These are phyloP conservation scores for Aramus guarauna DNA, from an alignment of 2,113 vertebrate genomes.

Conservation along the genomic window DNA sequence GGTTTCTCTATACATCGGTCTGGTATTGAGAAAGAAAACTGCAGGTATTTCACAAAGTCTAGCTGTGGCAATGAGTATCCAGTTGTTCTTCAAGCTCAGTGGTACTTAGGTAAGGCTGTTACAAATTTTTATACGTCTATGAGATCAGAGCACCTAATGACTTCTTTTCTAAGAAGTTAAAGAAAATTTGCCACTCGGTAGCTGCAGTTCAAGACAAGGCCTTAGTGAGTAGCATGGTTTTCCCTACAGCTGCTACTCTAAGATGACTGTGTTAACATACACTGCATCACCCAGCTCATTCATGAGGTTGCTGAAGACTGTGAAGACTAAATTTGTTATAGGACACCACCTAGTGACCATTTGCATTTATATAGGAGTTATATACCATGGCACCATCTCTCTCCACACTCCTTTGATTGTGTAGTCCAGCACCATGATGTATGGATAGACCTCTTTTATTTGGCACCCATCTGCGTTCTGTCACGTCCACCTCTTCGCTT, in stretches of 20 bases:
- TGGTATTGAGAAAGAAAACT: background rate
- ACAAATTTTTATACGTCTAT: background rate
- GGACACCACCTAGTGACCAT: conserved; percentile 52
- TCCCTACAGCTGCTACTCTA: background rate
- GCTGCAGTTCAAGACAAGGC: background rate
- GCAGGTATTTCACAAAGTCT: background rate
- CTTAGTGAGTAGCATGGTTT: background rate
- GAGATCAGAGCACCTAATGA: background rate
- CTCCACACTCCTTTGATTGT: background rate
- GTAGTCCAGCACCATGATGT: background rate
- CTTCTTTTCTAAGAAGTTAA: background rate
- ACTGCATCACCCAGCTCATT: background rate
- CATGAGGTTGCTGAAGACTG: background rate
- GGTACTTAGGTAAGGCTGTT: background rate
- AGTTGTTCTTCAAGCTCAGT: background rate
- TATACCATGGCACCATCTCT: accelerated
- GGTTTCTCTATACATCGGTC: background rate
- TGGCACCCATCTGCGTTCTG: background rate
- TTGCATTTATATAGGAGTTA: background rate
- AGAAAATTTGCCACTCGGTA: background rate
- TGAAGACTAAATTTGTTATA: background rate
- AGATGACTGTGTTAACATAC: background rate
- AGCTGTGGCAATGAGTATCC: background rate
- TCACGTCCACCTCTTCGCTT: background rate
- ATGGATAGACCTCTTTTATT: background rate